These are phyloP conservation scores for Triplophysa yarkandensis DNA, from an alignment of 2,797 vertebrate genomes.

Conservation along the genomic window DNA sequence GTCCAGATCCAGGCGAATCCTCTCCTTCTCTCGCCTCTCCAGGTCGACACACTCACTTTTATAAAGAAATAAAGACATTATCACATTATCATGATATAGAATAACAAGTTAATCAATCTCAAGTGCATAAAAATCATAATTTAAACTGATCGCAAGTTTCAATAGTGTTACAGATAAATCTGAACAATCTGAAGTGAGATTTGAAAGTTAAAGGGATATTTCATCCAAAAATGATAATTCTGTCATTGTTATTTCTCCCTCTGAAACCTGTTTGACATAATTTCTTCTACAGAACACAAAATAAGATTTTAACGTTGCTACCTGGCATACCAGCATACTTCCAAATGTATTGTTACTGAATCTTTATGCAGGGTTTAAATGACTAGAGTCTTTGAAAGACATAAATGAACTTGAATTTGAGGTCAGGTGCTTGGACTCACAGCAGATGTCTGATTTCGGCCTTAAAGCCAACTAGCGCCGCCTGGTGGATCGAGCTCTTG, in stretches of 20 bases:
- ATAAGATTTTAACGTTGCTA: no score
- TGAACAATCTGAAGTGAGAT: not conserved
- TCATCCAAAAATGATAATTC: no score
- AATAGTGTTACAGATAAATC: not conserved
- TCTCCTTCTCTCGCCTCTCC: constrained; percentile 89
- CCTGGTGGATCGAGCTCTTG: constrained; percentile 89
- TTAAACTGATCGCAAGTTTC: not conserved
- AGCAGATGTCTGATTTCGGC: constrained; percentile 88
- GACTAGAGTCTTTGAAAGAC: no score
- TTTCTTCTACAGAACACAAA: no score
- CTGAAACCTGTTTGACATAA: no score
- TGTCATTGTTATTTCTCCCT: no score
- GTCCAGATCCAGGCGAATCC: constrained; percentile 86
- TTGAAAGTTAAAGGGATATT: constrained; percentile 9
- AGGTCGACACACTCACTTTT: constrained; percentile 85
- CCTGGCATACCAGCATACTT: no score
- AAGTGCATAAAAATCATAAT: not conserved
- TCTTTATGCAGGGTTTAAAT: no score
- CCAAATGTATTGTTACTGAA: no score
- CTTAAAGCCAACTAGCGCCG: constrained; percentile 90
- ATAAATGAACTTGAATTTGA: no score
- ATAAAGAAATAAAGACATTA: constrained; percentile 10
- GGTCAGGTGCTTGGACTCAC: constrained; percentile 75
- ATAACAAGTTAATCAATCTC: no score
- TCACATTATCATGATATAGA: no score